Evolutionary conservation across 2,797 vertebrate species (phyloP).

Genomic region (Trematomus bernacchii): DNA sequence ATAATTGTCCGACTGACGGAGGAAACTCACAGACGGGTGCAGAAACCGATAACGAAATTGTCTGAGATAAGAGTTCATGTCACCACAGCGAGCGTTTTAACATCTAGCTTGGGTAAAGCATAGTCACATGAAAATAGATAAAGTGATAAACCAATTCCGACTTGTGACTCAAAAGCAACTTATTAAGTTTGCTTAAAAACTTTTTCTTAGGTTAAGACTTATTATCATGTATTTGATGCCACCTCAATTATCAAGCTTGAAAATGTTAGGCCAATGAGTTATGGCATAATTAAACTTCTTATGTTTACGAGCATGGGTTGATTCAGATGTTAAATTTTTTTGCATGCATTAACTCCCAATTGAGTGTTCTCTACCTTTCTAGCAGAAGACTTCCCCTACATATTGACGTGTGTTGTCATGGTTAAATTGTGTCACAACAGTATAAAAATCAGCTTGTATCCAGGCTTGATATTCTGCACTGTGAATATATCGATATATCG

Average conservation of each 20-base stretch:
- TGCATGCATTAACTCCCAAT: neutral
- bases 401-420: neutral
- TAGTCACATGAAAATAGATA: neutral
- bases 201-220: neutral
- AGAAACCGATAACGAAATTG: slow-evolving; percentile 43
- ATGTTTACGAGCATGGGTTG: neutral
- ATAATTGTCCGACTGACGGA: slow-evolving; percentile 13
- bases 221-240: neutral
- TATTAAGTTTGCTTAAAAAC: neutral
- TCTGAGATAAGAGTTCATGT: slow-evolving; percentile 47
- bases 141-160: neutral
- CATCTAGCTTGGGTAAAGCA: slow-evolving; percentile 19
- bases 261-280: neutral
- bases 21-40: slow-evolving; percentile 53
- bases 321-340: neutral
- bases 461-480: neutral
- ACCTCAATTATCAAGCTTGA: neutral
- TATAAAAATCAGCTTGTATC: neutral
- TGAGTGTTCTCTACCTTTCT: neutral
- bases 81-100: slow-evolving; percentile 13
- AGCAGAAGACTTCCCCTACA: neutral
- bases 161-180: neutral
- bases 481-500: neutral
- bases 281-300: neutral
- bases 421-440: neutral